Evolutionary conservation across 1,140 invertebrate genomes (phyloP).

Genomic region (Monochamus saltuarius): DNA sequence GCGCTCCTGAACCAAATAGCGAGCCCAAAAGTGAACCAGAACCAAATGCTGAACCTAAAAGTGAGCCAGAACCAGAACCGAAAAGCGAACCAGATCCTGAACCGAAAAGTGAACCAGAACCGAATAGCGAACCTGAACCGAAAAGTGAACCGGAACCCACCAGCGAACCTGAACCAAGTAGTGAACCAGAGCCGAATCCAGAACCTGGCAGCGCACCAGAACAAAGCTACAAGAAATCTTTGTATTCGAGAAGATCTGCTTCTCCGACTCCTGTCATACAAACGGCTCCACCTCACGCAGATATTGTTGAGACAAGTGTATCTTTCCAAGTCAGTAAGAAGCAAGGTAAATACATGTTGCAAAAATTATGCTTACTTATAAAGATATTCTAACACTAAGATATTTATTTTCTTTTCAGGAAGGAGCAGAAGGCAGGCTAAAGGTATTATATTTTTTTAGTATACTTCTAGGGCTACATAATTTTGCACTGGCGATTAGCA

Average conservation of each 20-base stretch:
- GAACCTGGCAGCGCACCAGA: slow-evolving; percentile 39
- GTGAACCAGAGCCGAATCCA: slow-evolving; percentile 47
- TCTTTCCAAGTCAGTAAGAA: slow-evolving; percentile 61
- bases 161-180: slow-evolving; percentile 49
- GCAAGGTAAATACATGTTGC: slow-evolving; percentile 51
- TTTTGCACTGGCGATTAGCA: not conserved
- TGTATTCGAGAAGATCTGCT: slow-evolving; percentile 53
- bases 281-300: slow-evolving; percentile 47
- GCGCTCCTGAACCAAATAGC: slow-evolving; percentile 51
- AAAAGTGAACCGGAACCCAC: slow-evolving; percentile 49
- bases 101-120: slow-evolving; percentile 50
- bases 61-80: slow-evolving; percentile 48
- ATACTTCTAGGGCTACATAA: slow-evolving; percentile 3
- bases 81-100: slow-evolving; percentile 50
- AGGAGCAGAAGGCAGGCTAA: slow-evolving; percentile 16
- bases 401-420: slow-evolving; percentile 16
- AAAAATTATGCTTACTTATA: not conserved
- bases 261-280: slow-evolving; percentile 34
- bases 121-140: slow-evolving; percentile 47
- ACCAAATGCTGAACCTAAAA: slow-evolving; percentile 48
- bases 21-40: slow-evolving; percentile 45
- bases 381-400: not conserved
- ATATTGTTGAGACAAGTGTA: slow-evolving; percentile 60
- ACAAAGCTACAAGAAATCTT: slow-evolving; percentile 45
- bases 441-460: slow-evolving; percentile 13